phyloP scores from a whole-genome alignment of 1,140 invertebrate genomes.

The Octopus bimaculoides region DNA sequence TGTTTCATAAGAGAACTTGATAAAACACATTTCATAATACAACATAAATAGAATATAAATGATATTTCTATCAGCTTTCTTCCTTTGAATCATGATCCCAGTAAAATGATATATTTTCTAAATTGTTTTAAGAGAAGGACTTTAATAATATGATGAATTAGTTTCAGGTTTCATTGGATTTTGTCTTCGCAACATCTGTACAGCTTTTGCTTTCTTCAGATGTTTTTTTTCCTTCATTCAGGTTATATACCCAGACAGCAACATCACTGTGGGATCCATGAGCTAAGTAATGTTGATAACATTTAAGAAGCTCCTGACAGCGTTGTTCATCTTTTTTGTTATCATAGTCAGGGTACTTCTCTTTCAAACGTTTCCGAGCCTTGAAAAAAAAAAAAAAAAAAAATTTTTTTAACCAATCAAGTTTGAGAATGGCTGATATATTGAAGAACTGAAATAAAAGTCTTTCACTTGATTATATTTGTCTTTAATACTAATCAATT shows the following conservation, averaged over 20 bases:
- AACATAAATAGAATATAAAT: too few relatives aligned
- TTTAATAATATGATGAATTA: too few relatives aligned
- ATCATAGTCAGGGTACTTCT: conserved; percentile 77
- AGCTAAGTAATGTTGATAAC: conserved; percentile 65
- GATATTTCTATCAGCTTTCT: too few relatives aligned
- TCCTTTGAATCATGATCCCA: too few relatives aligned
- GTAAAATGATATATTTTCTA: too few relatives aligned
- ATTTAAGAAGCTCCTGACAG: conserved; percentile 73
- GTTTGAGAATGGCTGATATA: not conserved
- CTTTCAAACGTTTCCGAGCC: conserved; percentile 79
- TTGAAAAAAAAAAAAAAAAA: conserved; percentile 51
- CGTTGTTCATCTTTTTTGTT: conserved; percentile 71
- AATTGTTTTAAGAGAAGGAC: too few relatives aligned
- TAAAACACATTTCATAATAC: too few relatives aligned
- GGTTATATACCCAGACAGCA: not conserved
- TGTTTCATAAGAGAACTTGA: too few relatives aligned
- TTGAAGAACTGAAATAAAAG: too few relatives aligned
- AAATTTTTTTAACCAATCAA: not conserved
- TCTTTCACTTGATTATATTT: too few relatives aligned
- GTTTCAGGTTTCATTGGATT: not conserved
- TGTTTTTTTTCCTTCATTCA: not conserved
- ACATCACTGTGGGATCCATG: conserved; percentile 25
- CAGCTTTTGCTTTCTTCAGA: too few relatives aligned
- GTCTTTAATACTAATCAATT: too few relatives aligned
- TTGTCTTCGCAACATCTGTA: not conserved